Evolutionary conservation across 2,797 vertebrate species (phyloP), one percentile per base, ranked within the genome.

Genomic region (Spinus pinus): DNA sequence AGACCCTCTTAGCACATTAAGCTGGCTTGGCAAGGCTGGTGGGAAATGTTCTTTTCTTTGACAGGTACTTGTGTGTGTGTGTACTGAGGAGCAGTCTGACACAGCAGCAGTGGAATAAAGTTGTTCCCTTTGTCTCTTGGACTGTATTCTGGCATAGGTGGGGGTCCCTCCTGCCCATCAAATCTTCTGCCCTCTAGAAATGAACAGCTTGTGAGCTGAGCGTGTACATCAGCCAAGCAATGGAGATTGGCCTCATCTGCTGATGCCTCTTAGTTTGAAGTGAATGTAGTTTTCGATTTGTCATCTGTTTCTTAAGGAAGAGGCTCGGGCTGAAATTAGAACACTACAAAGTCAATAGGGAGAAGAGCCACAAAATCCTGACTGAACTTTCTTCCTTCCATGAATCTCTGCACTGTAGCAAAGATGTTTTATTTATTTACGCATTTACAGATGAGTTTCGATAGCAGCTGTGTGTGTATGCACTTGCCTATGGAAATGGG

Each of bases 31-130:
- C 66, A 79, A 51, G 50, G 47, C 62, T 4, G 7, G 35, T 69
- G 73, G 80, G 86, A 72, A 86, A 65, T 49, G 37, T 86, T 80
- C 39, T 58, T 12, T 42, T 54, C 54, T 83, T 71, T 71, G 49
- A 30, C 49, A 77, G 67, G 39, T 72, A 23, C 24, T 37, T 58
- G 30, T 74, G 12, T 42, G 9, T 42, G 9, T 47, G 7, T 53
- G 16, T 96, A 6, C 62, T 2, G 5, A 37, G 22, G 51, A 58
- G 8, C 7, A 5, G 31, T 53, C 44, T 90, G 86, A 51, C 53
- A 33, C 44, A 30, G 35, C 6, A 72, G 39, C 14, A 10, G 17
- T 69, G 46, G 17, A 42, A 25, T 60, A 17, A 72, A 50, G 39
- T 39, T 22, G 13, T 75, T 80, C 25, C 28, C 25, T 83, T 80